Percentiles rank a stretch among this genome's conserved stretches.
Conservation (phyloP, 2,113 vertebrate species). For the Dermatemys mawii region DNA sequence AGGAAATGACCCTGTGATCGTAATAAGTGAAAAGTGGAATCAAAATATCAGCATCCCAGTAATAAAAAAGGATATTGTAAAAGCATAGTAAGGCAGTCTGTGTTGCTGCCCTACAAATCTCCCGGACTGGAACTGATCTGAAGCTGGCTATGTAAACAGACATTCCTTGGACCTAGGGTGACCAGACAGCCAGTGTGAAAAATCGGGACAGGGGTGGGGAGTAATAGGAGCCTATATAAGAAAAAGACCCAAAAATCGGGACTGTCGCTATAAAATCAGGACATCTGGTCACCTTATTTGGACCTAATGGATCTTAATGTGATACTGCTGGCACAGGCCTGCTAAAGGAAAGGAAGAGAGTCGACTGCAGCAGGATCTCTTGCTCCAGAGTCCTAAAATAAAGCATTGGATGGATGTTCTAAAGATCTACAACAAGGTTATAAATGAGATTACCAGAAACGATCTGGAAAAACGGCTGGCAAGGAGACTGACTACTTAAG, state of each 20-base stretch:
- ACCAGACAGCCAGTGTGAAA: too few relatives aligned
- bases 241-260: too few relatives aligned
- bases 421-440: background rate
- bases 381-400: background rate
- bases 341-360: background rate
- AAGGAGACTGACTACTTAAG: background rate
- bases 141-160: background rate
- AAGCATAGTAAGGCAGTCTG: background rate
- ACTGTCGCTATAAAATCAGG: too few relatives aligned
- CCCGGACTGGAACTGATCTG: background rate
- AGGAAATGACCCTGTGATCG: background rate
- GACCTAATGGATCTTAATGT: background rate
- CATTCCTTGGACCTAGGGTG: rapidly evolving
- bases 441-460: background rate
- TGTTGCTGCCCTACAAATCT: rapidly evolving
- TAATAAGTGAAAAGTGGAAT: background rate
- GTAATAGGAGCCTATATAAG: too few relatives aligned
- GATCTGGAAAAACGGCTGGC: rapidly evolving
- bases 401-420: rapidly evolving
- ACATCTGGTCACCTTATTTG: too few relatives aligned
- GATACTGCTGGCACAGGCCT: background rate
- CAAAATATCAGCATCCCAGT: background rate
- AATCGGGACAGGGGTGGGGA: too few relatives aligned
- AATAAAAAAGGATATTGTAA: background rate
- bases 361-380: background rate